A percentile compares a stretch with the other conserved stretches of the same genome.
Evolutionary conservation across 2,113 vertebrate genomes (phyloP).

Genomic region (Mellivora capensis): DNA sequence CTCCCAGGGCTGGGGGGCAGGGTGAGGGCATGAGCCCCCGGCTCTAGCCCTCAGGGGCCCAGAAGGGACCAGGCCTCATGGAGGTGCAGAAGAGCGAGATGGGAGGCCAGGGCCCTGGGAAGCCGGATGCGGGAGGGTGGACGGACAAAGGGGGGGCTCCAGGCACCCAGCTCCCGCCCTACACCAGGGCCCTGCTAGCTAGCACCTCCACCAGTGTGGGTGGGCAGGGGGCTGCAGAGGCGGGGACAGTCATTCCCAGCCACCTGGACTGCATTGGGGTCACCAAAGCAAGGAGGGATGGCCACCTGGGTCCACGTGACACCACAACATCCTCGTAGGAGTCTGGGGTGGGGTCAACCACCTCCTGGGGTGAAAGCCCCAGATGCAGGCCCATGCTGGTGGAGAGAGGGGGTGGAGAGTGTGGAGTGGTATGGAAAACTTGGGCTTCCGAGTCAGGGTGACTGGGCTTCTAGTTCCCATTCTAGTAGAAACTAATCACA

Average conservation of each 20-base stretch:
- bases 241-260: background rate
- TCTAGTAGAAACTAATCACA: background rate
- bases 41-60: accelerated
- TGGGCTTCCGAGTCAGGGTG: background rate
- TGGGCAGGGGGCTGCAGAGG: conserved; percentile 55
- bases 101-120: background rate
- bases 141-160: background rate
- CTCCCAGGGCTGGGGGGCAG: background rate
- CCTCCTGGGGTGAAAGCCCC: background rate
- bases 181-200: conserved; percentile 46
- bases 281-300: background rate
- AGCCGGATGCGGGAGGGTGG: background rate
- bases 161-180: background rate
- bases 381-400: background rate
- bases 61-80: background rate
- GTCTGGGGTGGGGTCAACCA: background rate
- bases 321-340: background rate
- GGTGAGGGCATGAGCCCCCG: background rate
- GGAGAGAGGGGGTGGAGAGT: no score
- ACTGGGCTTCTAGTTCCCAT: background rate
- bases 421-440: background rate
- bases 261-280: background rate
- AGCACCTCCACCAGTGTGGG: conserved; percentile 70
- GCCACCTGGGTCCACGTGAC: background rate
- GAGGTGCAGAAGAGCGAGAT: background rate